phyloP scores from a whole-genome alignment of 64 coral and sea anemone genomes.

The Actinia tenebrosa region DNA sequence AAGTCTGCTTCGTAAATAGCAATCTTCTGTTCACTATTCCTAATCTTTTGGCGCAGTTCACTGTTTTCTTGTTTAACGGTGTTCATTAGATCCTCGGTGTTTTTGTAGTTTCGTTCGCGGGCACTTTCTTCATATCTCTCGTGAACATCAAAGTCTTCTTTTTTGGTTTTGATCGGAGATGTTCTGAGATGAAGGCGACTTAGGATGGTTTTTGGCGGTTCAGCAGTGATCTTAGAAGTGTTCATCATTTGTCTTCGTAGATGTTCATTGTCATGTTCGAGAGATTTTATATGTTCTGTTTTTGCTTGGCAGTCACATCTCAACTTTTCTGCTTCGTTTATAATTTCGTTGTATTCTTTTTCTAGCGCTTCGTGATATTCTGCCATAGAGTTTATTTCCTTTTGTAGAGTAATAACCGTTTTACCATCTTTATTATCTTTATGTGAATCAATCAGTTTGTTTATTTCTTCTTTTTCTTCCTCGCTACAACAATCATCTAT shows the following conservation, averaged over 20 bases:
- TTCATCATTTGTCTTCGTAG: slow-evolving; percentile 5
- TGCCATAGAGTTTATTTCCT: slow-evolving; percentile 53
- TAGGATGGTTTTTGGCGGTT: background rate
- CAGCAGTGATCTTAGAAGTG: background rate
- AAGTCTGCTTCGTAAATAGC: slow-evolving; percentile 51
- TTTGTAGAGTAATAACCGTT: slow-evolving; percentile 41
- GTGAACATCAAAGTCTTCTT: background rate
- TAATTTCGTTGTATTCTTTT: slow-evolving; percentile 58
- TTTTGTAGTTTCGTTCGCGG: slow-evolving; percentile 19
- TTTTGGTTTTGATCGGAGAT: background rate
- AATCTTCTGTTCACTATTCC: slow-evolving; percentile 39
- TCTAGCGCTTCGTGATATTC: slow-evolving; percentile 76
- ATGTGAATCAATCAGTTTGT: slow-evolving; percentile 29
- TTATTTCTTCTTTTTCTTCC: background rate
- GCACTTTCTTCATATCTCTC: slow-evolving; percentile 25
- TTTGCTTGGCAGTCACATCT: slow-evolving; percentile 18
- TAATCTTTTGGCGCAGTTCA: slow-evolving; percentile 46
- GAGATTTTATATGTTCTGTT: background rate
- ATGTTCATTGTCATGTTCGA: slow-evolving; percentile 14
- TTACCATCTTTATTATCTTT: slow-evolving; percentile 31
- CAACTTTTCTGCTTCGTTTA: slow-evolving; percentile 28
- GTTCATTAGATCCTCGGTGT: slow-evolving; percentile 34
- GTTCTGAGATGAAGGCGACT: background rate
- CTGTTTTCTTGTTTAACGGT: slow-evolving; percentile 45
- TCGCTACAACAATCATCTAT: slow-evolving; percentile 1